Conservation (phyloP, 64 coral and sea anemone species). For the Dendrophyllia cribrosa region DNA sequence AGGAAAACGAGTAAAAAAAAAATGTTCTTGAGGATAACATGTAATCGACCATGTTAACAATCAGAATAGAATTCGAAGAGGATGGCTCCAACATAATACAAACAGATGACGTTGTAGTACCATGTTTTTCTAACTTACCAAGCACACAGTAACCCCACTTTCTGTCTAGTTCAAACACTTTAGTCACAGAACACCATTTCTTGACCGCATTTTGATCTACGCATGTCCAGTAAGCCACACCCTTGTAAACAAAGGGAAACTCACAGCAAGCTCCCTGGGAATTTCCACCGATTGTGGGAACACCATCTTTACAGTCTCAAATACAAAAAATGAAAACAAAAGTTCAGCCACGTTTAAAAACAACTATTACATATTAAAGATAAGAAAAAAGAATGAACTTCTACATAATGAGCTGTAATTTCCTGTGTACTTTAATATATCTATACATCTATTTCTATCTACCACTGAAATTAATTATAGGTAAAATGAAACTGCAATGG, state of each 20-base stretch:
- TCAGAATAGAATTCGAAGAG: too few species aligned
- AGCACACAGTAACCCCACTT: constrained; percentile 65
- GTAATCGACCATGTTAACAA: too few species aligned
- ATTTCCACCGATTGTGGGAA: constrained; percentile 61
- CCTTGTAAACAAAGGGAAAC: constrained; percentile 77
- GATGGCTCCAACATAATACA: too few species aligned
- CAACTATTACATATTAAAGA: too few species aligned
- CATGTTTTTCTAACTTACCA: constrained; percentile 7
- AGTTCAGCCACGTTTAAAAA: not conserved
- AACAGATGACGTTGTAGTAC: not conserved
- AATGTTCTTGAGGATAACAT: too few species aligned
- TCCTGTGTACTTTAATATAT: too few species aligned
- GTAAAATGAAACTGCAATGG: too few species aligned
- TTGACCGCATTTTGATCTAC: constrained; percentile 31
- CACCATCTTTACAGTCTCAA: constrained; percentile 66
- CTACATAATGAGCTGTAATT: too few species aligned
- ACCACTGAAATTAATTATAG: too few species aligned
- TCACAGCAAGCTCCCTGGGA: constrained; percentile 50
- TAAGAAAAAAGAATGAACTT: too few species aligned
- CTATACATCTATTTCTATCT: too few species aligned
- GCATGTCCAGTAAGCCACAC: constrained; percentile 31
- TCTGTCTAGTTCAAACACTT: constrained; percentile 50
- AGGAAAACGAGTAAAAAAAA: too few species aligned
- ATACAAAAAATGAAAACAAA: not conserved
- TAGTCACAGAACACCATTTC: constrained; percentile 71